phyloP scores from a whole-genome alignment of 2,113 vertebrate genomes.

The Datnioides undecimradiatus region DNA sequence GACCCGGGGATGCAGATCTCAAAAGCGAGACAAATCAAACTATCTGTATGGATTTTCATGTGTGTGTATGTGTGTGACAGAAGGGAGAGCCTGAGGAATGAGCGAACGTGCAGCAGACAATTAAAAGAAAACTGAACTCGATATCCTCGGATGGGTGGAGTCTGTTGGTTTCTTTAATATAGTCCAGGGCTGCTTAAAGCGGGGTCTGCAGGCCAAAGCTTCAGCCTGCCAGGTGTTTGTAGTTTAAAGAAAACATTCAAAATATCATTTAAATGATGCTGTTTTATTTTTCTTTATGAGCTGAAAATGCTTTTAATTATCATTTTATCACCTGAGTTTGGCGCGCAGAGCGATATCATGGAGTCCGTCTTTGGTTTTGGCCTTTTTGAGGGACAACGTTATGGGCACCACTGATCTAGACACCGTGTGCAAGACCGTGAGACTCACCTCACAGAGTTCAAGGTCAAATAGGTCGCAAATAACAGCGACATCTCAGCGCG shows the following conservation, averaged over 20 bases:
- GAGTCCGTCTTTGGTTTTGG: no score
- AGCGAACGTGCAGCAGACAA: neutral
- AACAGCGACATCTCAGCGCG: neutral
- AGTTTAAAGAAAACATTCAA: no score
- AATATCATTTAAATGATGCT: no score
- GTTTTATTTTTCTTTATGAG: no score
- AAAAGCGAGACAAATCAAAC: neutral
- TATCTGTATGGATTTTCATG: neutral
- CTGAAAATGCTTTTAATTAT: no score
- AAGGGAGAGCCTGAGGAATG: neutral
- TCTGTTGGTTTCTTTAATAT: slow-evolving; percentile 1
- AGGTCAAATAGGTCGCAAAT: slow-evolving; percentile 11
- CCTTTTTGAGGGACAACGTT: no score
- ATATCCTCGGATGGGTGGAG: slow-evolving; percentile 25
- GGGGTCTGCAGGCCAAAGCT: no score
- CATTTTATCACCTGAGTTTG: no score
- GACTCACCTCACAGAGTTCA: slow-evolving; percentile 11
- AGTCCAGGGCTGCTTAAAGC: no score
- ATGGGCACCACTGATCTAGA: no score
- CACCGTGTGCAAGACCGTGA: neutral
- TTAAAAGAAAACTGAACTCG: neutral
- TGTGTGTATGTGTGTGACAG: neutral
- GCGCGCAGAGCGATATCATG: no score
- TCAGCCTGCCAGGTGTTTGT: no score
- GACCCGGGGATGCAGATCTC: neutral